Percentiles rank a stretch among this genome's conserved stretches.
Evolutionary conservation across 1,140 invertebrate genomes (phyloP).

Genomic region (Temnothorax curvispinosus): DNA sequence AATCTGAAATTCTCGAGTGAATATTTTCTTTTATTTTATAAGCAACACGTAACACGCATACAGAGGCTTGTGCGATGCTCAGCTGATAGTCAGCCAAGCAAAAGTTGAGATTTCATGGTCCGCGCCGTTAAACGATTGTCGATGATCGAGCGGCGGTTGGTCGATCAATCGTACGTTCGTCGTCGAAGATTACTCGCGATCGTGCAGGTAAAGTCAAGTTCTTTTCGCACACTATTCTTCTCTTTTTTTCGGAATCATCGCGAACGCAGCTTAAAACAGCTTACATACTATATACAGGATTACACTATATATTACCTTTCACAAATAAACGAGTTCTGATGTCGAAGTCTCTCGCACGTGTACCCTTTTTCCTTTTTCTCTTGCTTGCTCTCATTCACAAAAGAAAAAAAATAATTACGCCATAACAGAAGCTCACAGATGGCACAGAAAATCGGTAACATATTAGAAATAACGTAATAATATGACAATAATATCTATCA

Average conservation of each 20-base stretch:
- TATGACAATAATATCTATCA: slow-evolving; percentile 33
- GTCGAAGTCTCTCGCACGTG: slow-evolving; percentile 8
- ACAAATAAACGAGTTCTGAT: slow-evolving; percentile 60
- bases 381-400: slow-evolving; percentile 14
- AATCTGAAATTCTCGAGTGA: slow-evolving; percentile 28
- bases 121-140: background rate
- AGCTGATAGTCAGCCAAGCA: slow-evolving; percentile 46
- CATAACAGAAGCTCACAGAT: slow-evolving; percentile 71
- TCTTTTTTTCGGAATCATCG: slow-evolving; percentile 17
- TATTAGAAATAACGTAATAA: slow-evolving; percentile 66
- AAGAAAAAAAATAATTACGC: slow-evolving; percentile 17
- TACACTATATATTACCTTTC: slow-evolving; percentile 51
- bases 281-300: slow-evolving; percentile 48
- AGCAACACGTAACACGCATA: slow-evolving; percentile 83
- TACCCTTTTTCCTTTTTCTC: background rate
- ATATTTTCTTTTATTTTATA: slow-evolving; percentile 80
- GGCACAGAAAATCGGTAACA: slow-evolving; percentile 78
- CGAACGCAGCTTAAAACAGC: slow-evolving; percentile 39
- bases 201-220: slow-evolving; percentile 9
- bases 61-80: slow-evolving; percentile 72
- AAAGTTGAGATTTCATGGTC: slow-evolving; percentile 52
- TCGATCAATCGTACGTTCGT: slow-evolving; percentile 4
- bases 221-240: background rate
- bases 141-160: slow-evolving; percentile 11
- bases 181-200: slow-evolving; percentile 25